Base-by-base conservation (phyloP, 1,140 invertebrate genomes). In the Phocides pigmalion region DNA sequence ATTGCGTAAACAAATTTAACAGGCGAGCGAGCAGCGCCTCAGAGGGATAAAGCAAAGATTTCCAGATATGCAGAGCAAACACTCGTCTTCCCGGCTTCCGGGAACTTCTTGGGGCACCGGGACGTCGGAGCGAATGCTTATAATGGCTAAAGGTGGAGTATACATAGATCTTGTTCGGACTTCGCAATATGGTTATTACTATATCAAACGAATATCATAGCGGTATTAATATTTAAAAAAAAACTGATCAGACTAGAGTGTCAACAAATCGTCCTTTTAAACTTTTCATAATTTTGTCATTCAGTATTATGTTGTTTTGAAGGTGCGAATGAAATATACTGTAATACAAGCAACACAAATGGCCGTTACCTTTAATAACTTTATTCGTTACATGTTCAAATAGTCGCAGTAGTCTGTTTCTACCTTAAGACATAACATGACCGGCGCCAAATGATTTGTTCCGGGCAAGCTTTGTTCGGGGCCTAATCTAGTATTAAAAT, bases 1-100 rank as follows among this genome's bases (percentile, higher is more conserved):
- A 58, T 58, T 58, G 53, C 20, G 53, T 58, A 58, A 58, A 44
- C 53, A 58, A 58, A 58, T 58, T 58, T 58, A 58, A n/a, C 53
- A 35, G 53, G 19, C 39, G 53, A 56, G 39, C 14, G 53, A 56
- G 37, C 53, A 28, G 20, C 20, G 32, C 35, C 37, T 42, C 35
- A 15, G 35, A 25, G 37, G 50, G 53, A 56, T 56, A 22, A 42
- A 28, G 53, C 53, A 42, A 56, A 56, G 37, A 42, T 42, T 56
- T 9, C 37, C 39, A 56, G 51, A 54, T 54, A 54, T 54, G 51
- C 32, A 54, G 17, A 41, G 51, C 51, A 54, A 54, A 54, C 35
- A 54, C 17, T 47, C 44, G 32, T n/a, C 17, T 15, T 49, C 11
- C n/a, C 49, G 25, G 50, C 50, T 39, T 4, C 32, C 32, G 28